These are phyloP conservation scores for Petrocephalus sullivani DNA, from an alignment of 2,797 vertebrate genomes.

Conservation along the genomic window DNA sequence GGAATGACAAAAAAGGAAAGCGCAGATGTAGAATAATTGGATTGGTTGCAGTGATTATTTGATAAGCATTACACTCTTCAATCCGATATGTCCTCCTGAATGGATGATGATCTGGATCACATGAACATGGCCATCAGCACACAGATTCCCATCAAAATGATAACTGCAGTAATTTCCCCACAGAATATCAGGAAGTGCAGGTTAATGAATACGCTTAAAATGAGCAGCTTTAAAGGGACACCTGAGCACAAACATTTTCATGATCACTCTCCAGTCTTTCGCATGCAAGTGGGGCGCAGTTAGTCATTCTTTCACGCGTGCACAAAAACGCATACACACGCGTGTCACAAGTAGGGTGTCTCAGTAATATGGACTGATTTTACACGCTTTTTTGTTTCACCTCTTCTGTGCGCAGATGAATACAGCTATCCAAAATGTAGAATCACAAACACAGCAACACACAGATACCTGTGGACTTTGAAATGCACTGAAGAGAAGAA, in stretches of 20 bases:
- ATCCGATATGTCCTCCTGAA: neutral
- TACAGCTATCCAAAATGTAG: neutral
- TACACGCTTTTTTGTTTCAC: neutral
- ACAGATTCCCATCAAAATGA: conserved; percentile 73
- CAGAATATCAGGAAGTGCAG: conserved; percentile 63
- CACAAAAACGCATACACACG: conserved; percentile 11
- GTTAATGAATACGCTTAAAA: neutral
- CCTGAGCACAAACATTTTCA: neutral
- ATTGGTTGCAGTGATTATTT: conserved; percentile 15
- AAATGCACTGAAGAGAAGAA: neutral
- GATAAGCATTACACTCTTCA: conserved; percentile 16
- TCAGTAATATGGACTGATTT: neutral
- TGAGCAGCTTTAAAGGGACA: neutral
- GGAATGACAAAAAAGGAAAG: conserved; percentile 15
- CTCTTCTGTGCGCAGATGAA: neutral
- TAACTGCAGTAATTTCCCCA: conserved; percentile 78
- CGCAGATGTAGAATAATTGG: neutral
- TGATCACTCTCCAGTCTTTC: neutral
- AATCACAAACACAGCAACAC: neutral
- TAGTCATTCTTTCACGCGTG: neutral
- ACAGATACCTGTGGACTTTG: neutral
- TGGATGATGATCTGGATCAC: conserved; percentile 68
- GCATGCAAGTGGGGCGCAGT: neutral
- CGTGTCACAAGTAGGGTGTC: neutral
- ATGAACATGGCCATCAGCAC: conserved; percentile 70